Evolutionary conservation across 2,797 vertebrate species (phyloP).

Genomic region (Acipenser oxyrinchus): DNA sequence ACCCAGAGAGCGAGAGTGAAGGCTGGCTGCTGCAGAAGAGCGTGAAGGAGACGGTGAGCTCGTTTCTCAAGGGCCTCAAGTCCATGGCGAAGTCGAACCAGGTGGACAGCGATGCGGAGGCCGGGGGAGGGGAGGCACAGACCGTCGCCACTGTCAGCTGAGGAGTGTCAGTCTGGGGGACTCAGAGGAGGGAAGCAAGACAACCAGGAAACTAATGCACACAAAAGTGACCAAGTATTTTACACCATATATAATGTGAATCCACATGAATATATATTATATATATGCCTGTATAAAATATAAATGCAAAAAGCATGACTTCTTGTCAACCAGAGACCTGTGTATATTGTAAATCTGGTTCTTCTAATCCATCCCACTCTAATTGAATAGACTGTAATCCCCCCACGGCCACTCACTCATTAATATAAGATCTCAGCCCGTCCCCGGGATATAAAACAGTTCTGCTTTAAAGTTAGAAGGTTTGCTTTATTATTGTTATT

Average conservation of each 20-base stretch:
- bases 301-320: too few species aligned
- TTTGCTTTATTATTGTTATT: too few species aligned
- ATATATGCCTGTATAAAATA: too few species aligned
- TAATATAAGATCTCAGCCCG: too few species aligned
- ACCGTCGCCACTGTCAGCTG: conserved; percentile 75
- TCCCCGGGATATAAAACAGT: too few species aligned
- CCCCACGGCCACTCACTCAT: too few species aligned
- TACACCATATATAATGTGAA: conserved; percentile 25
- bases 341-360: too few species aligned
- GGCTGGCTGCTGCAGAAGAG: conserved; percentile 67
- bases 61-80: conserved; percentile 77
- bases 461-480: too few species aligned
- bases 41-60: conserved; percentile 64
- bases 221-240: conserved; percentile 25
- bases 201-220: conserved; percentile 25
- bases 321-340: too few species aligned
- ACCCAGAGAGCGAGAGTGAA: conserved; percentile 58
- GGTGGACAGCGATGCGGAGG: conserved; percentile 72
- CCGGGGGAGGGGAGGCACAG: conserved; percentile 45
- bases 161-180: conserved; percentile 42
- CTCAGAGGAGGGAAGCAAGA: conserved; percentile 25
- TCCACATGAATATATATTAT: conserved; percentile 22
- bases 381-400: too few species aligned
- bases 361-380: too few species aligned
- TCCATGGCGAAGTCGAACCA: conserved; percentile 78